A percentile compares a stretch with the other conserved stretches of the same genome.
Evolutionary conservation across 2,797 vertebrate genomes (phyloP).

Genomic region (Tapirus indicus): DNA sequence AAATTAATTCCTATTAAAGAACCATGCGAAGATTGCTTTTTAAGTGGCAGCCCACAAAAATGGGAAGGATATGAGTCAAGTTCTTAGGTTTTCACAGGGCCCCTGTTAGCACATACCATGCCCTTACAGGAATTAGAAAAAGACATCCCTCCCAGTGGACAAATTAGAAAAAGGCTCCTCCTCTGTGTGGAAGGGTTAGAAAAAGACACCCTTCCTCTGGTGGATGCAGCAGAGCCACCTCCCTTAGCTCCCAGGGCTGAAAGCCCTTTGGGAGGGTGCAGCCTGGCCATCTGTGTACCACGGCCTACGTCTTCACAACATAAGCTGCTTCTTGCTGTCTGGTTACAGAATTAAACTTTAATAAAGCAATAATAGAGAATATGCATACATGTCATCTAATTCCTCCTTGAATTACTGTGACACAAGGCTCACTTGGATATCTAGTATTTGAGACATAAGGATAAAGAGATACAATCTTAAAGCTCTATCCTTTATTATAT

Average conservation of each 20-base stretch:
- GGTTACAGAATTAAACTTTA: neutral
- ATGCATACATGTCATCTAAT: neutral
- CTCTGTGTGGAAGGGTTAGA: constrained; percentile 35
- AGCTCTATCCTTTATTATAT: neutral
- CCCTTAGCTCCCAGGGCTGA: neutral
- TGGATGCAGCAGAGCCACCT: neutral
- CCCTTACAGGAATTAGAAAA: constrained; percentile 54
- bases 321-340: constrained; percentile 7
- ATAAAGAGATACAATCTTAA: neutral
- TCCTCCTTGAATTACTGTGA: neutral
- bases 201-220: neutral
- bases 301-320: neutral
- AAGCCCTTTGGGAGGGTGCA: neutral
- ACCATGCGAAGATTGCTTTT: constrained; percentile 45
- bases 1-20: constrained; percentile 69
- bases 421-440: neutral
- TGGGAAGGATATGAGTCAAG: constrained; percentile 68
- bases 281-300: neutral
- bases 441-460: neutral
- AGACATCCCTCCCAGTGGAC: neutral
- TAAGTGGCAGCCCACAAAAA: constrained; percentile 51
- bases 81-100: constrained; percentile 38
- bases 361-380: neutral
- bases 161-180: constrained; percentile 64
- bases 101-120: neutral